phyloP scores from a whole-genome alignment of 2,113 vertebrate species.

The Arothron firmamentum region DNA sequence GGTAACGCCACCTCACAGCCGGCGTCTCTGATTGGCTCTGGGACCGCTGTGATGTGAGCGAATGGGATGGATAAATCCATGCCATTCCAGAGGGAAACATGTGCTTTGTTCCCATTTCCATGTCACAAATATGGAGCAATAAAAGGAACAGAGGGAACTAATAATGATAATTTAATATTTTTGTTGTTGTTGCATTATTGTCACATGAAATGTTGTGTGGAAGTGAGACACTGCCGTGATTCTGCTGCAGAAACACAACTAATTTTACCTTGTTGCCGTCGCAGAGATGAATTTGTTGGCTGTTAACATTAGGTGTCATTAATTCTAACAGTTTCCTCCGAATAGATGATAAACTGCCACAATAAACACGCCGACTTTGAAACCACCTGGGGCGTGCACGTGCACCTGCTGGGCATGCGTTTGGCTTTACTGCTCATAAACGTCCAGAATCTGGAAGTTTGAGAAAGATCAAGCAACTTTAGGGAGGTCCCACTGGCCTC shows the following conservation, averaged over 20 bases:
- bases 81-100: slow-evolving; percentile 35
- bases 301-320: no score
- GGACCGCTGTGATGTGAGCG: slow-evolving; percentile 13
- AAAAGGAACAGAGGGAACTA: background rate
- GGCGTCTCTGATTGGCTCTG: slow-evolving; percentile 48
- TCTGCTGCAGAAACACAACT: slow-evolving; percentile 44
- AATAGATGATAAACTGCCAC: no score
- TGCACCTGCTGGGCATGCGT: slow-evolving; percentile 14
- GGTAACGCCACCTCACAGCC: slow-evolving; percentile 60
- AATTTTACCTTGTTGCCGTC: slow-evolving; percentile 28
- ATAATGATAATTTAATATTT: no score
- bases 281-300: slow-evolving; percentile 54
- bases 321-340: slow-evolving; percentile 1
- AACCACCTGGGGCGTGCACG: slow-evolving; percentile 8
- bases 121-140: background rate
- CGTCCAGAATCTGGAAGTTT: slow-evolving; percentile 49
- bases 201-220: background rate
- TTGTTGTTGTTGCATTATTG: no score
- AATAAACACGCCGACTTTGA: no score
- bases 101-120: slow-evolving; percentile 32
- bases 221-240: slow-evolving; percentile 36
- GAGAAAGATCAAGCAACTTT: slow-evolving; percentile 51
- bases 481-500: slow-evolving; percentile 63
- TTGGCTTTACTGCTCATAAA: slow-evolving; percentile 26
- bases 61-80: slow-evolving; percentile 61